A percentile compares a stretch with the other conserved stretches of the same genome.
These are phyloP conservation scores for Heterotilapia buettikoferi DNA, from an alignment of 2,113 vertebrate species.

Conservation along the genomic window DNA sequence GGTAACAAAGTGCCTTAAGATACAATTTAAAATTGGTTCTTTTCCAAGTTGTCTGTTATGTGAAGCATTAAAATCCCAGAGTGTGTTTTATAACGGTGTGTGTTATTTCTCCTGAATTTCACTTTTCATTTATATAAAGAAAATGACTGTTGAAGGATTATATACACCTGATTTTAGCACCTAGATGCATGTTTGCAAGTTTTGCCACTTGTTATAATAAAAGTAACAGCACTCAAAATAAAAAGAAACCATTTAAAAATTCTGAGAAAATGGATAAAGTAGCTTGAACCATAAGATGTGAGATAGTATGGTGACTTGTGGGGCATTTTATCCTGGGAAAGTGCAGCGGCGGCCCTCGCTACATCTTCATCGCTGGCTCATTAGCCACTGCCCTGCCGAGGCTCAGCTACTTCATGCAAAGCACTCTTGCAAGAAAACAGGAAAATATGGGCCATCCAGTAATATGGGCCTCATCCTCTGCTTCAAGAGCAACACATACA, in stretches of 20 bases:
- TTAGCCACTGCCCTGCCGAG: constrained; percentile 64
- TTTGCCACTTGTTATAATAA: background rate
- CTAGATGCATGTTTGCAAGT: background rate
- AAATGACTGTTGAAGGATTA: background rate
- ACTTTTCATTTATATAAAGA: background rate
- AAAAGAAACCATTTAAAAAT: background rate
- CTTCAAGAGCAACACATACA: background rate
- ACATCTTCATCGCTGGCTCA: constrained; percentile 54
- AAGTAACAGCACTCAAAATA: background rate
- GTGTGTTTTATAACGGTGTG: background rate
- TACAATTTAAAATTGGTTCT: background rate
- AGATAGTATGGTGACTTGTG: constrained; percentile 39
- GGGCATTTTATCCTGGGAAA: constrained; percentile 19
- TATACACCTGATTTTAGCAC: background rate
- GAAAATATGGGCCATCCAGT: constrained; percentile 37
- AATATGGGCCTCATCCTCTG: constrained; percentile 41
- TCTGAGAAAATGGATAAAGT: background rate
- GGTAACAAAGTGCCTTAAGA: background rate
- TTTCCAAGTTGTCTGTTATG: background rate
- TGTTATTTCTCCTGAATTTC: fast-evolving
- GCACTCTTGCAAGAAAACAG: constrained; percentile 37
- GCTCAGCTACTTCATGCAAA: constrained; percentile 50
- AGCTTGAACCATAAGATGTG: background rate
- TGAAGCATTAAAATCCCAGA: background rate
- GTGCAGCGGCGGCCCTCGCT: constrained; percentile 29